phyloP scores from a whole-genome alignment of 2,888 invertebrate genomes.

The Apoda limacodes region DNA sequence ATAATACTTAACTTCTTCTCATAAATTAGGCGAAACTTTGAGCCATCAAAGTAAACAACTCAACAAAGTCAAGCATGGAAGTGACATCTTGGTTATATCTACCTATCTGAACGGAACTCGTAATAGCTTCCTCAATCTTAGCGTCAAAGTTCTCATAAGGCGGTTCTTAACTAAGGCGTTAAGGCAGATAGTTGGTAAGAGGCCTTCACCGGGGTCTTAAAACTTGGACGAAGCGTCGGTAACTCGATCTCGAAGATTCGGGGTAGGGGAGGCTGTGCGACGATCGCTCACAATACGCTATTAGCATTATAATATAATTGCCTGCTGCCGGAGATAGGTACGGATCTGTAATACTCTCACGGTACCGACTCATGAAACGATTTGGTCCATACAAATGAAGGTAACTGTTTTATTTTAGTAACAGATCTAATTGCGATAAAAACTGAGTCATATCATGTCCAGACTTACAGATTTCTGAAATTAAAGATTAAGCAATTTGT shows the following conservation, averaged over 20 bases:
- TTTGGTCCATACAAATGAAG: too few species aligned
- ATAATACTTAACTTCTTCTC: constrained; percentile 31
- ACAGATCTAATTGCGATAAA: too few species aligned
- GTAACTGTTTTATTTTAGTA: too few species aligned
- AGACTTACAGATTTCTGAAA: too few species aligned
- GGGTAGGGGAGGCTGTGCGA: constrained; percentile 30
- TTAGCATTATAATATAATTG: constrained; percentile 55
- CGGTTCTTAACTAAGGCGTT: constrained; percentile 68
- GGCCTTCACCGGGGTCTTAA: constrained; percentile 64
- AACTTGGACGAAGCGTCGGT: constrained; percentile 61
- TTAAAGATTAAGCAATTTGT: too few species aligned
- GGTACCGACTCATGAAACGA: too few species aligned
- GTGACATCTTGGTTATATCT: constrained; percentile 67
- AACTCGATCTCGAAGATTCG: constrained; percentile 57
- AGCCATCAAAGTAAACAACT: constrained; percentile 63
- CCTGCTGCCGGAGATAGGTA: too few species aligned
- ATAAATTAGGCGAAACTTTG: constrained; percentile 52
- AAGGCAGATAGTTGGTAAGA: constrained; percentile 65
- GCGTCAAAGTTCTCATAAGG: constrained; percentile 69
- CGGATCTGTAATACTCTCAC: too few species aligned
- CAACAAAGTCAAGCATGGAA: constrained; percentile 62
- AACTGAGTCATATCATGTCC: too few species aligned
- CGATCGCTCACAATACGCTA: constrained; percentile 51
- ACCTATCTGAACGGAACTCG: constrained; percentile 63
- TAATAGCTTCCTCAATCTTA: constrained; percentile 69